These are phyloP conservation scores for Sula dactylatra DNA, from an alignment of 2,113 vertebrate species.

Conservation along the genomic window DNA sequence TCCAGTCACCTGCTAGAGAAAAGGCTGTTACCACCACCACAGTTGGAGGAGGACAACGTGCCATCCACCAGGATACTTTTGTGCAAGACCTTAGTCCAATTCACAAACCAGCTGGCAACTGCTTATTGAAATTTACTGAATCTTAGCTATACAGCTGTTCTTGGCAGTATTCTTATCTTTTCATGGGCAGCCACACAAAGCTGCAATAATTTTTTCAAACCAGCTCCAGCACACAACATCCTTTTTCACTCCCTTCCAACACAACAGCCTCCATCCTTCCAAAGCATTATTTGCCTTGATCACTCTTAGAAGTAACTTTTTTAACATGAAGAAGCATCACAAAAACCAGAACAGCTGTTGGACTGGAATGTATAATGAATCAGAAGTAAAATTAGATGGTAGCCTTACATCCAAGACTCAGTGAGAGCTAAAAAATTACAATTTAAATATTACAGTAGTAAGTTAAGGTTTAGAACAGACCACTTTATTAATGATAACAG, in stretches of 20 bases:
- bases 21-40: neutral
- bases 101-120: neutral
- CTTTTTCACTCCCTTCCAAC: neutral
- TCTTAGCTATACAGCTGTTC: neutral
- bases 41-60: neutral
- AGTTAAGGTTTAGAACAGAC: neutral
- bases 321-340: neutral
- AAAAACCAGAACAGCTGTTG: neutral
- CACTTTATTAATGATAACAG: neutral
- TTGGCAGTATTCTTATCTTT: neutral
- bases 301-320: neutral
- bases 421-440: neutral
- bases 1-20: neutral
- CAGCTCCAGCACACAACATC: neutral
- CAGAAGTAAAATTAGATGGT: neutral
- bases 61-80: neutral
- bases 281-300: neutral
- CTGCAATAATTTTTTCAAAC: neutral
- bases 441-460: neutral
- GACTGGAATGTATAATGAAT: neutral
- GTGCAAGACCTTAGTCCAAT: neutral
- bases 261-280: neutral
- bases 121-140: neutral
- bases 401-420: neutral
- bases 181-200: neutral